phyloP scores from a whole-genome alignment of 2,888 invertebrate species.

The Brachyptera risi region DNA sequence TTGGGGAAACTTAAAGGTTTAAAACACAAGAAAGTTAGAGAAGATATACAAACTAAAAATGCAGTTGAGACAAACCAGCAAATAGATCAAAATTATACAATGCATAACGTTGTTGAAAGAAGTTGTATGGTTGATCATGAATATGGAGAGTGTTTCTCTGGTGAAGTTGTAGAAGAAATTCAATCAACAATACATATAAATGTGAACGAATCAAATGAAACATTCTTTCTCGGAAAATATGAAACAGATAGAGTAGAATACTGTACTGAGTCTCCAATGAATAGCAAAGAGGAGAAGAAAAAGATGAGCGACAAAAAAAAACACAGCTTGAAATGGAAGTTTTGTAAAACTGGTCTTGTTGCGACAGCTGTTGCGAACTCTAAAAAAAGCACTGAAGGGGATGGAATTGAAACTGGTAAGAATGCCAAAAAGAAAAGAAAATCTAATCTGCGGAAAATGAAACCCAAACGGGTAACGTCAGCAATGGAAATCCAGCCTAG shows the following conservation, averaged over 20 bases:
- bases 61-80: neutral
- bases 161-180: no score
- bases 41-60: neutral
- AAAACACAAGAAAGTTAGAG: neutral
- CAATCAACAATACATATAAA: no score
- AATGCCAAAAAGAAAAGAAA: neutral
- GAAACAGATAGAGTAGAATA: no score
- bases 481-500: no score
- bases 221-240: no score
- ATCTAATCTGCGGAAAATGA: neutral
- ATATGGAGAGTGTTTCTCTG: no score
- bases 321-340: slow-evolving; percentile 46
- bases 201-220: no score
- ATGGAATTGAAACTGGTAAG: neutral
- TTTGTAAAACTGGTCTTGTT: slow-evolving; percentile 57
- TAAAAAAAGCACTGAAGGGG: neutral
- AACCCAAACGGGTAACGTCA: neutral
- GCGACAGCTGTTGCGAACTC: neutral
- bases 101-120: no score
- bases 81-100: no score
- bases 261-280: no score
- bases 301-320: neutral
- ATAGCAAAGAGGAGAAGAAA: neutral
- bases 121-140: no score
- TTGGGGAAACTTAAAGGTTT: neutral